These are phyloP conservation scores for Lagorchestes hirsutus DNA, from an alignment of 2,797 vertebrate genomes.

Conservation along the genomic window DNA sequence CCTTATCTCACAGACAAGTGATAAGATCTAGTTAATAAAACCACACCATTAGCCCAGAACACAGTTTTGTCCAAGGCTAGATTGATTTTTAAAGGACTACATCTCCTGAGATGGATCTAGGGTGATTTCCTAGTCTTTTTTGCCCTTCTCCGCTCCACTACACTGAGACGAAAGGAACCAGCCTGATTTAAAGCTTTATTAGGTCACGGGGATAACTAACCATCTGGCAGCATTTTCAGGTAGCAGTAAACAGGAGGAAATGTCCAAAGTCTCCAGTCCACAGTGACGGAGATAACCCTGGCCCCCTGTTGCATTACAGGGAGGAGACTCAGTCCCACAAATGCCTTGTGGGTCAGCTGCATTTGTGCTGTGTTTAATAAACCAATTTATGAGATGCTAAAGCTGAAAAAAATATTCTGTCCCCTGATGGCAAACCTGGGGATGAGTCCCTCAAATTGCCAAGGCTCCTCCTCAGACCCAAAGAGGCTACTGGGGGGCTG, in stretches of 20 bases:
- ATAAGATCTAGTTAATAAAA: constrained; percentile 51
- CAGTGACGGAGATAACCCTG: neutral
- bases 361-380: neutral
- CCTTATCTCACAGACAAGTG: neutral
- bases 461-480: neutral
- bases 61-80: constrained; percentile 13
- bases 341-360: neutral
- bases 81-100: neutral
- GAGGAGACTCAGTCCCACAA: neutral
- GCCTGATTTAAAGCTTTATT: constrained; percentile 58
- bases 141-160: constrained; percentile 4
- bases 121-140: constrained; percentile 38
- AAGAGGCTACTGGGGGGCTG: neutral
- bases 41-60: neutral
- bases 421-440: neutral
- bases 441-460: neutral
- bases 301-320: neutral
- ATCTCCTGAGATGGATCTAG: constrained; percentile 42
- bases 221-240: constrained; percentile 47
- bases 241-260: constrained; percentile 10
- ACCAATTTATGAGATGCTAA: neutral
- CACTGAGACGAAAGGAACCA: constrained; percentile 51
- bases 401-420: neutral
- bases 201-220: constrained; percentile 1
- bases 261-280: neutral